These are phyloP conservation scores for Sebastes minor DNA, from an alignment of 2,797 vertebrate species.

Conservation along the genomic window DNA sequence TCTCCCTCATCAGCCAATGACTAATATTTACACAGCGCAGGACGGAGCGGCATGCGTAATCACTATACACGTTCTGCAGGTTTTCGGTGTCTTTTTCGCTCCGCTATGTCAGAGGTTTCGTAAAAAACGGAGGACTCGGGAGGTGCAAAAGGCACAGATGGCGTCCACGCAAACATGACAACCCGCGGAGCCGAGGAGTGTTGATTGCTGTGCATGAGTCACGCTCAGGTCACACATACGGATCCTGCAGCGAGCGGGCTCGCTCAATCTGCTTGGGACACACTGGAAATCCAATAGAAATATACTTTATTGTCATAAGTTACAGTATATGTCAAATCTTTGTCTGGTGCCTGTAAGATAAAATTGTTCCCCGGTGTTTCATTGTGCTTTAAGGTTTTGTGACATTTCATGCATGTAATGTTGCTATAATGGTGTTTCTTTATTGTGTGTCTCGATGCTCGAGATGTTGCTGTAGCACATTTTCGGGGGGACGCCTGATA, in stretches of 20 bases:
- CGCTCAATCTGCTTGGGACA: constrained; percentile 26
- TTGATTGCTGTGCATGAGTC: constrained; percentile 64
- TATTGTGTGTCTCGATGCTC: not conserved
- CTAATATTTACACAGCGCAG: constrained; percentile 61
- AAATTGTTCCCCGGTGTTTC: not conserved
- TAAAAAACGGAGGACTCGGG: constrained; percentile 20
- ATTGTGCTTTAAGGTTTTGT: not conserved
- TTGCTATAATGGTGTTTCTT: not conserved
- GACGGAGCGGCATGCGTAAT: constrained; percentile 8
- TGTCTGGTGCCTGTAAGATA: not conserved
- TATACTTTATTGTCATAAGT: not conserved
- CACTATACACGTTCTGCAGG: not conserved
- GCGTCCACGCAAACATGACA: constrained; percentile 47
- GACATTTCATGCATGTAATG: not conserved
- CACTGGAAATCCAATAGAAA: not conserved
- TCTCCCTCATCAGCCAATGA: constrained; percentile 9
- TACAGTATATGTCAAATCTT: not conserved
- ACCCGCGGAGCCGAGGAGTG: constrained; percentile 35
- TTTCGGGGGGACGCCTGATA: not conserved
- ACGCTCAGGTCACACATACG: constrained; percentile 68
- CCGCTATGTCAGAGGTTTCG: constrained; percentile 16
- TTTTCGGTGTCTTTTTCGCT: not conserved
- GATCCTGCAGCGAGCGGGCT: constrained; percentile 34
- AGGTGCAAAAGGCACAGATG: constrained; percentile 70
- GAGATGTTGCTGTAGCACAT: constrained; percentile 9